Evolutionary conservation across 2,888 invertebrate species (phyloP).

Genomic region (Onchidella celtica): DNA sequence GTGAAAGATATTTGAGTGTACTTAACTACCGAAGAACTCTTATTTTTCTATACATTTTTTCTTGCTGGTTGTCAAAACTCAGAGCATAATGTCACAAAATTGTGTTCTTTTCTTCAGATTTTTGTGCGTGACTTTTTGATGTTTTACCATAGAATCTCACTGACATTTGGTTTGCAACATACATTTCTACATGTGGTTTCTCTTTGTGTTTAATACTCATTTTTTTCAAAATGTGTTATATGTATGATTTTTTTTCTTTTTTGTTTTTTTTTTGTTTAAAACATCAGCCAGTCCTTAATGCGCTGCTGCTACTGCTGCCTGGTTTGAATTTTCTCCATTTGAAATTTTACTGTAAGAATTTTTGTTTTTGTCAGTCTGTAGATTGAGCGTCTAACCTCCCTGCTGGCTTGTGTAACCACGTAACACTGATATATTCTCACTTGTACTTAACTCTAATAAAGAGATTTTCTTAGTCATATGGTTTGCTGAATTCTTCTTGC

Average conservation of each 20-base stretch:
- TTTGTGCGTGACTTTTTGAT: neutral
- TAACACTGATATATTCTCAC: constrained; percentile 12
- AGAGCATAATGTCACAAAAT: constrained; percentile 14
- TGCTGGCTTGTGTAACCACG: neutral
- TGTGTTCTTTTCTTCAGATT: neutral
- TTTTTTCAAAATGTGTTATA: neutral
- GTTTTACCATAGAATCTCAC: constrained; percentile 16
- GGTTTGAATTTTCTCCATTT: neutral
- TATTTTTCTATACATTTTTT: constrained; percentile 9
- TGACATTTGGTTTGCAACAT: neutral
- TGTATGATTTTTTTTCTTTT: too few species aligned
- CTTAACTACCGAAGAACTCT: neutral
- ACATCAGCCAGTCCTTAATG: neutral
- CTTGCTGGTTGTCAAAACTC: neutral
- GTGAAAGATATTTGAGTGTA: constrained; percentile 2
- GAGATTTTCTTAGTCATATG: constrained; percentile 7
- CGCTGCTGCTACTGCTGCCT: neutral
- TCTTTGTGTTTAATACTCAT: constrained; percentile 16
- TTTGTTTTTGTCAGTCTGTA: too few species aligned
- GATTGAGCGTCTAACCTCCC: too few species aligned
- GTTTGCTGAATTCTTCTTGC: constrained; percentile 28
- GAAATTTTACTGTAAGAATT: neutral
- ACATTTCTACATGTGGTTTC: neutral
- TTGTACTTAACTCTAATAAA: neutral
- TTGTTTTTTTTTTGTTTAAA: too few species aligned